Percentiles rank a stretch among this genome's conserved stretches.
These are phyloP conservation scores for Bubo bubo DNA, from an alignment of 2,113 vertebrate species.

Conservation along the genomic window DNA sequence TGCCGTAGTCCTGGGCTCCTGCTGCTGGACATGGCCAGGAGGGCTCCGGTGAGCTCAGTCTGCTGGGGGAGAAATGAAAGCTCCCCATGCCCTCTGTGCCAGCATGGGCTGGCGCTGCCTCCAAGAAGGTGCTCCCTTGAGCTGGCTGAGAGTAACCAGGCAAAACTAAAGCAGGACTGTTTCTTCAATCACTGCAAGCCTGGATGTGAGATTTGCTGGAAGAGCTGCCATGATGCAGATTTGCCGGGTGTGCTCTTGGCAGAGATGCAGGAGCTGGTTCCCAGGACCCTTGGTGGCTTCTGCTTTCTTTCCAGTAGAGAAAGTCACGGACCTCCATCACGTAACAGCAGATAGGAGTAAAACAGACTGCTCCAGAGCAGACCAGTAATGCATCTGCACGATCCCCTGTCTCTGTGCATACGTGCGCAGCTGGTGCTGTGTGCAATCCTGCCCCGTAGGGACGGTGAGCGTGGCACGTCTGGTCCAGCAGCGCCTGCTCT, in stretches of 20 bases:
- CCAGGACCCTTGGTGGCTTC: background rate
- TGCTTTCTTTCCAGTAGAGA: background rate
- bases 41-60: background rate
- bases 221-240: background rate
- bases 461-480: rapidly evolving
- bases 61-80: background rate
- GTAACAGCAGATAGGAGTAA: background rate
- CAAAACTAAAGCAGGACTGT: background rate
- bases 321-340: background rate
- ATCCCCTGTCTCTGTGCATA: background rate
- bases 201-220: background rate
- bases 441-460: background rate
- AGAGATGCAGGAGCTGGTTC: background rate
- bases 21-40: background rate
- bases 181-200: background rate
- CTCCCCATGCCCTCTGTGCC: background rate
- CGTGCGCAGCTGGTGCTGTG: background rate
- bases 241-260: background rate
- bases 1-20: background rate
- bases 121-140: background rate
- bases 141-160: background rate
- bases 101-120: background rate
- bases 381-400: background rate
- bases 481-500: background rate
- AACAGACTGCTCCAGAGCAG: background rate